Evolutionary conservation across 2,888 invertebrate genomes (phyloP).

Genomic region (Dusona sp.): DNA sequence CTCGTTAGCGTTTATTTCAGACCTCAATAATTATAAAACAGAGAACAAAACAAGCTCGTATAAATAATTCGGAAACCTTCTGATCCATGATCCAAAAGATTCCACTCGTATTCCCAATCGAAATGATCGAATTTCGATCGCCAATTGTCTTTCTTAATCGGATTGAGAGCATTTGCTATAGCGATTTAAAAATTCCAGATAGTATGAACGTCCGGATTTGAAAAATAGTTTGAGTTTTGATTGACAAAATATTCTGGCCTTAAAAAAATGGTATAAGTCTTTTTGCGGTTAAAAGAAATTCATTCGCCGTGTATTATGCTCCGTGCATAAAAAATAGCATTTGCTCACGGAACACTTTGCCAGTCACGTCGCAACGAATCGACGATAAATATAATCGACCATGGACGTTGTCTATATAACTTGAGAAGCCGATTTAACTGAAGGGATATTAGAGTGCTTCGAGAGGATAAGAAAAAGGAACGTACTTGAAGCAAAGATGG

Average conservation of each 20-base stretch:
- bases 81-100: background rate
- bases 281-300: background rate
- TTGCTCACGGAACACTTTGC: conserved; percentile 9
- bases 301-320: background rate
- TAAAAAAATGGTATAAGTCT: background rate
- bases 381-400: conserved; percentile 35
- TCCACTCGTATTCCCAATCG: background rate
- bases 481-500: conserved; percentile 35
- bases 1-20: background rate
- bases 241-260: background rate
- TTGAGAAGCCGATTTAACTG: conserved; percentile 13
- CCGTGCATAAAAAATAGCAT: conserved; percentile 5
- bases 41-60: background rate
- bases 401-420: conserved; percentile 27
- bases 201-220: background rate
- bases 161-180: background rate
- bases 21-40: background rate
- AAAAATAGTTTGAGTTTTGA: background rate
- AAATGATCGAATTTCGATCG: background rate
- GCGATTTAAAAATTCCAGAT: background rate
- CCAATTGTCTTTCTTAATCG: background rate
- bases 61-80: background rate
- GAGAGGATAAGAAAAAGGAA: conserved; percentile 4
- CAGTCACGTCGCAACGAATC: conserved; percentile 15
- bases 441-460: conserved; percentile 24